Evolutionary conservation across 2,888 invertebrate genomes (phyloP).

Genomic region (Spicauda simplicius): DNA sequence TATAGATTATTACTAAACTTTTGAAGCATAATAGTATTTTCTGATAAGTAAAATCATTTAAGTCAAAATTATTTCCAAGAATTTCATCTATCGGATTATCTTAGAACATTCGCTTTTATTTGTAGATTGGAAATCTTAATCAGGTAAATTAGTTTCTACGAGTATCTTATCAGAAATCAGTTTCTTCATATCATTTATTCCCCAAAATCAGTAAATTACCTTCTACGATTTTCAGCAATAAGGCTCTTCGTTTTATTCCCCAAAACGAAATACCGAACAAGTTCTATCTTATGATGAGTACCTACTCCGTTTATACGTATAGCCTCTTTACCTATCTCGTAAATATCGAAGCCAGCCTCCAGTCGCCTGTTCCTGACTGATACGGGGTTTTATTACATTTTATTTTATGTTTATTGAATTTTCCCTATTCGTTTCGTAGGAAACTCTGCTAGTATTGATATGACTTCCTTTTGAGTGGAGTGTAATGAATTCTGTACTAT

Average conservation of each 20-base stretch:
- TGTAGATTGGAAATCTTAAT: too few species aligned
- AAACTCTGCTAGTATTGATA: slow-evolving; percentile 29
- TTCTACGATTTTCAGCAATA: background rate
- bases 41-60: too few species aligned
- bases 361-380: slow-evolving; percentile 64
- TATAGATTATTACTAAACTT: too few species aligned
- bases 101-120: too few species aligned
- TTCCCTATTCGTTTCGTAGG: slow-evolving; percentile 36
- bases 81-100: too few species aligned
- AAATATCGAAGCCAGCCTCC: slow-evolving; percentile 57
- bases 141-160: background rate
- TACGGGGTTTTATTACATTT: slow-evolving; percentile 72
- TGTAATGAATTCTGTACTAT: slow-evolving; percentile 28
- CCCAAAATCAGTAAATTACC: background rate
- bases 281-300: slow-evolving; percentile 17
- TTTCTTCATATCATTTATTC: background rate
- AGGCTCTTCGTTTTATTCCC: background rate
- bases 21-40: too few species aligned
- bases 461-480: slow-evolving; percentile 26
- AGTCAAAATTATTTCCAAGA: too few species aligned
- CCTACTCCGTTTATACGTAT: slow-evolving; percentile 40
- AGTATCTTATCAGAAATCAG: background rate
- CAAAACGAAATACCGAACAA: slow-evolving; percentile 7
- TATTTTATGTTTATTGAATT: slow-evolving; percentile 72
- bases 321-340: slow-evolving; percentile 61